Evolutionary conservation across 1,140 invertebrate genomes (phyloP), one percentile per base, ranked within the genome.

Genomic region (Nomia melanderi): DNA sequence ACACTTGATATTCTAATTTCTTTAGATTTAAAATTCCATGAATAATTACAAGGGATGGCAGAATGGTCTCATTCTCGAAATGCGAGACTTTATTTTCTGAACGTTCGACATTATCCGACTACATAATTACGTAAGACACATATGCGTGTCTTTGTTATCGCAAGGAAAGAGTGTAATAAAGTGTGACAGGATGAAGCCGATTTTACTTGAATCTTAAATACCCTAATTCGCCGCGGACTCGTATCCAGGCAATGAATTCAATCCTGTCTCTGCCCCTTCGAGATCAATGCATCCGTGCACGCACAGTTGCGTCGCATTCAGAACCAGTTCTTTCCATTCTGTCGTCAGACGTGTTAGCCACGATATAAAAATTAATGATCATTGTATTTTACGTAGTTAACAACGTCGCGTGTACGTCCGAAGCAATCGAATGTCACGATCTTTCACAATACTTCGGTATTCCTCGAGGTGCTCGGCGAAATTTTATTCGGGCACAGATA

Each of bases 331-430:
- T 39, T 5, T 29, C n/a, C 12, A 29, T 23, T 14, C 53, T 36
- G 59, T 60, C 59, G 2, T 3, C 4, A 20, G 17, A 11, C 11
- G n/a, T 3, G 70, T 29, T 53, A 17, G 7, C 9, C 25, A 14
- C 29, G 39, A 33, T 47, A 47, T 47, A 69, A 76, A 76, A 67
- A 76, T 76, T 59, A 76, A 76, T 76, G 69, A 53, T 9, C 64
- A 23, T 66, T 65, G 66, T 76, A 76, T 76, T 59, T 76, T 54
- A 76, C 17, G 23, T 23, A 69, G 64, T 76, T 59, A 76, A 67
- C 63, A 57, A 36, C 62, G 53, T 67, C 25, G 20, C 73, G 39
- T 59, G 73, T 41, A 47, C 23, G 25, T 12, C 27, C 8, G 3
- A 14, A n/a, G 20, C 25, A 39, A 25, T 8, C n/a, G 59, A 12